A percentile compares a stretch with the other conserved stretches of the same genome.
Evolutionary conservation across 2,113 vertebrate species (phyloP).

Genomic region (Rhea pennata): DNA sequence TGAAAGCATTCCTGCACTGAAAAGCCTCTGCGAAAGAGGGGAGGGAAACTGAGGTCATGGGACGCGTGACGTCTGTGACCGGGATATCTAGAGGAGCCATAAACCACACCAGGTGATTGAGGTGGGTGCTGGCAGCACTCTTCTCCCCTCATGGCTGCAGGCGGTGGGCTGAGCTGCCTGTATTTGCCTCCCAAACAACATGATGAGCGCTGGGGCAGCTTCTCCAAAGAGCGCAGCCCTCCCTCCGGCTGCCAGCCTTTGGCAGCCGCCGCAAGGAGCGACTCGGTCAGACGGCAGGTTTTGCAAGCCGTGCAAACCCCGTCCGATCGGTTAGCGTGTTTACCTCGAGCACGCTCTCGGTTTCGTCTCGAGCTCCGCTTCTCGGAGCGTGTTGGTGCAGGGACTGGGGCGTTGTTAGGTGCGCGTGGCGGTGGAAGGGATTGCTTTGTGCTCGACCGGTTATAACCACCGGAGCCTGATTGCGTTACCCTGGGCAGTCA

Average conservation of each 20-base stretch:
- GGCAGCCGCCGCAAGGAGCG: fast-evolving
- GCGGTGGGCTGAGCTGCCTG: neutral
- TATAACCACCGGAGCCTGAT: neutral
- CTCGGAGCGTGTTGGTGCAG: neutral
- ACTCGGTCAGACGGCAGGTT: neutral
- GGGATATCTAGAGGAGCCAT: neutral
- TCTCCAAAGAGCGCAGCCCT: neutral
- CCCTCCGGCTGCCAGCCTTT: neutral
- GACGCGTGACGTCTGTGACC: fast-evolving
- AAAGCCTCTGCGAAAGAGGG: neutral
- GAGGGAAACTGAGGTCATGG: neutral
- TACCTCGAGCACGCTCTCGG: neutral
- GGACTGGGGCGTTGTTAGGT: neutral
- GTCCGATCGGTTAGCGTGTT: neutral
- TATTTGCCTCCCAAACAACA: neutral
- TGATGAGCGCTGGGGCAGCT: neutral
- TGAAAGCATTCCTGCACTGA: neutral
- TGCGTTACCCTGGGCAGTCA: neutral
- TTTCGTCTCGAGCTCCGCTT: neutral
- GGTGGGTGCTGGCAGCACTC: neutral
- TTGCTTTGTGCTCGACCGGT: neutral
- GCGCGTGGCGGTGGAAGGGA: fast-evolving
- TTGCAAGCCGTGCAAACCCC: neutral
- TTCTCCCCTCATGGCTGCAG: neutral
- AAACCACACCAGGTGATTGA: neutral